Conservation (phyloP, 2,797 vertebrate species). For the Glyptemys insculpta region DNA sequence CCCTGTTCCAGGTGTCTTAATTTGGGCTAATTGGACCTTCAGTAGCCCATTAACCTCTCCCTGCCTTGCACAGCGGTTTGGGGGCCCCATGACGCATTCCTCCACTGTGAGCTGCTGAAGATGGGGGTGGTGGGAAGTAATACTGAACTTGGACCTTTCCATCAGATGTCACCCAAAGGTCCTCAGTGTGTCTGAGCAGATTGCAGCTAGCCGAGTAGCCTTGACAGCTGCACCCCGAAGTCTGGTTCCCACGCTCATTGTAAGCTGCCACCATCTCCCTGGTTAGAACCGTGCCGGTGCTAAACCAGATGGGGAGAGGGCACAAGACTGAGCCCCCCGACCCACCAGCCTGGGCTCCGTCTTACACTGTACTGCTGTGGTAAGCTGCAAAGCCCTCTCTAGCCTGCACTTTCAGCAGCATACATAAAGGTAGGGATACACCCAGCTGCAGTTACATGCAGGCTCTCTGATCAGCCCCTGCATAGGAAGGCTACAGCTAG, state of each 20-base stretch:
- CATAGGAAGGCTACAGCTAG: too few species aligned
- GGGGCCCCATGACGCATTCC: not conserved
- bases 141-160: not conserved
- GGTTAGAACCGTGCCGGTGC: not conserved
- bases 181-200: not conserved
- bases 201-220: not conserved
- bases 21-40: not conserved
- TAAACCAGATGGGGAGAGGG: not conserved
- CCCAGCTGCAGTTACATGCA: too few species aligned
- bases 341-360: too few species aligned
- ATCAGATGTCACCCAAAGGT: not conserved
- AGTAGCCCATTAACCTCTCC: not conserved
- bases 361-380: too few species aligned
- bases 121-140: not conserved
- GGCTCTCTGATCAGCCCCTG: too few species aligned
- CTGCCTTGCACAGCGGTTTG: not conserved
- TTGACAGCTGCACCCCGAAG: not conserved
- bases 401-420: too few species aligned
- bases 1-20: not conserved
- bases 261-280: not conserved
- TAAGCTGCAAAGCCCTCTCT: too few species aligned
- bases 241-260: not conserved
- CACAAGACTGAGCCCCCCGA: not conserved
- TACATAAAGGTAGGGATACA: too few species aligned
- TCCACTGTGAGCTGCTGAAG: not conserved